Conservation (phyloP, 92 coral and sea anemone genomes). For the Scolanthus callimorphus region DNA sequence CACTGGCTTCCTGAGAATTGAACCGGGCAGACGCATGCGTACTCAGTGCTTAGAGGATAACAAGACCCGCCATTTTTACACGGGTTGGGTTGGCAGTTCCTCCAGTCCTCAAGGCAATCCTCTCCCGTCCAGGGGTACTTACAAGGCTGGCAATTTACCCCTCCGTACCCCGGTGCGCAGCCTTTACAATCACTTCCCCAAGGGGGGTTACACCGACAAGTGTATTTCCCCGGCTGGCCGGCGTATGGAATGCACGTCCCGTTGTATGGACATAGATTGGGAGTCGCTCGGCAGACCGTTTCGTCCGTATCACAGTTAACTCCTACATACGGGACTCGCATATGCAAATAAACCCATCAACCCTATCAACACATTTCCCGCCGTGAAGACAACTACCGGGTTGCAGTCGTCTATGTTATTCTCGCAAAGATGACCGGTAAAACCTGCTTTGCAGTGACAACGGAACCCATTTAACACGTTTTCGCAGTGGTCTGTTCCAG, state of each 20-base stretch:
- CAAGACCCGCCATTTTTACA: constrained; percentile 62
- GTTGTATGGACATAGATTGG: constrained; percentile 51
- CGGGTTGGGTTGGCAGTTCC: constrained; percentile 57
- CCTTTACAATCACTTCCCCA: constrained; percentile 71
- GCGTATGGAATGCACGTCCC: constrained; percentile 69
- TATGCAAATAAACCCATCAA: constrained; percentile 53
- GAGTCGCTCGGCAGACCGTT: constrained; percentile 49
- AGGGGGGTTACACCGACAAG: constrained; percentile 60
- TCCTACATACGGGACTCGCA: constrained; percentile 63
- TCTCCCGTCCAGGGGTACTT: constrained; percentile 69
- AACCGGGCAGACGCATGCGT: constrained; percentile 48
- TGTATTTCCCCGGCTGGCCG: constrained; percentile 32
- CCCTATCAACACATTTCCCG: constrained; percentile 65
- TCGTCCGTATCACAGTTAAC: constrained; percentile 74
- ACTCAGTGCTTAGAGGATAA: constrained; percentile 55
- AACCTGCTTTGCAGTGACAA: constrained; percentile 59
- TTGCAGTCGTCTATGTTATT: constrained; percentile 39
- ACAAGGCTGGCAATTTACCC: constrained; percentile 52
- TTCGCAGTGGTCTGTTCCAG: constrained; percentile 47
- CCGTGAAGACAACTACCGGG: constrained; percentile 53
- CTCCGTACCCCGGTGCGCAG: constrained; percentile 68
- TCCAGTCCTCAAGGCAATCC: constrained; percentile 60
- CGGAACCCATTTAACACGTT: constrained; percentile 43
- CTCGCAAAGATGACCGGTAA: constrained; percentile 50
- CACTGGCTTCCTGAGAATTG: constrained; percentile 38